phyloP scores from a whole-genome alignment of 2,797 vertebrate species.

The Alca torda region DNA sequence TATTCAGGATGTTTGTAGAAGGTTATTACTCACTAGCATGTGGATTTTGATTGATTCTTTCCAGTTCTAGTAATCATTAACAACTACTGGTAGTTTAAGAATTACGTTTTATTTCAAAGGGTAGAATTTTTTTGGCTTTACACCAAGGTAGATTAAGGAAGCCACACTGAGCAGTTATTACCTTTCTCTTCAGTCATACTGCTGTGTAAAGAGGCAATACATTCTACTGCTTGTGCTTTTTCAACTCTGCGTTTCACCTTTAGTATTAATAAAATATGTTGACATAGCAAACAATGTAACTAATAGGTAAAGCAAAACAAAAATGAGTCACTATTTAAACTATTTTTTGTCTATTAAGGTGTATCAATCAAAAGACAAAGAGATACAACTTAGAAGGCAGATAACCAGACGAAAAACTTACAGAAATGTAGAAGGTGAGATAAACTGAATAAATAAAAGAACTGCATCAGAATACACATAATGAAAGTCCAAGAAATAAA shows the following conservation, averaged over 20 bases:
- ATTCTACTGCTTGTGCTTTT: background rate
- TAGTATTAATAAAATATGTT: background rate
- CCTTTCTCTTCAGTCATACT: background rate
- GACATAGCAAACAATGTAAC: background rate
- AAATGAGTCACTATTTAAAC: background rate
- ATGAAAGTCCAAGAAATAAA: background rate
- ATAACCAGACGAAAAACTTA: background rate
- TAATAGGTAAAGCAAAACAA: background rate
- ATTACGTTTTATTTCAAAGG: constrained; percentile 34
- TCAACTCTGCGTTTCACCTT: background rate
- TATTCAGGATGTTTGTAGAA: constrained; percentile 2
- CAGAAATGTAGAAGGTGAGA: background rate
- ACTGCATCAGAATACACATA: background rate
- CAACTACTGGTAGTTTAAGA: background rate
- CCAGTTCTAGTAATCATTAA: constrained; percentile 57
- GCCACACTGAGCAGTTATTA: background rate
- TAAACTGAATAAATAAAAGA: background rate
- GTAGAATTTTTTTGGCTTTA: background rate
- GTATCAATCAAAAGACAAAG: background rate
- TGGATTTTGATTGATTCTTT: constrained; percentile 40
- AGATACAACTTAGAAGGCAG: background rate
- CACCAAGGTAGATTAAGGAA: background rate
- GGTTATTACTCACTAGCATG: background rate
- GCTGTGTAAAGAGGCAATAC: background rate
- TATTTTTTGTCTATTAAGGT: background rate